Base-by-base conservation (phyloP, 2,888 invertebrate species). In the Halocaridina rubra region DNA sequence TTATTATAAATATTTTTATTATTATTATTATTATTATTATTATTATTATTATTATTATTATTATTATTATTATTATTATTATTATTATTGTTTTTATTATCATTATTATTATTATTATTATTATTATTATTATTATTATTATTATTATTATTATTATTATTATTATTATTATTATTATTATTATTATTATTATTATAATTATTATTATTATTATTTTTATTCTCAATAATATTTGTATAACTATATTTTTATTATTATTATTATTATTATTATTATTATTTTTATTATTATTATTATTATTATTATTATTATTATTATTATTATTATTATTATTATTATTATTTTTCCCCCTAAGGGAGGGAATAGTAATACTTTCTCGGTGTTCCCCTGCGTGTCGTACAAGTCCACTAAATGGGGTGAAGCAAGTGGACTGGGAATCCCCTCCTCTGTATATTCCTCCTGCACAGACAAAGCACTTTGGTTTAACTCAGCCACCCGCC, bases 101-200 rank as follows among this genome's bases (percentile, higher is more conserved):
- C n/a, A n/a, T n/a, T n/a, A n/a, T n/a, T 61, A 61, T 61, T 61
- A 61, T 61, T 61, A 61, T 61, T n/a, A 61, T 61, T 61, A 61
- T 61, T 61, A 61, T 61, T 61, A 61, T 61, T 61, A 61, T 61
- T 61, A 61, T 61, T 61, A 61, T 61, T 61, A 61, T 61, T n/a
- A 61, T 61, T 5, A 10, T 61, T 61, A 61, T 61, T 61, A 61
- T 61, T 61, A 61, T 61, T 61, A 61, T 10, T 61, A 61, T 61
- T 61, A 61, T 61, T 61, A 61, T 61, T 61, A 61, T 61, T 61
- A 61, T 61, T 61, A 61, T 10, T 61, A 61, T 61, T 61, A 61
- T 61, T 61, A 61, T 61, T 61, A 61, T 61, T n/a, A 61, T 61
- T 61, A 61, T 61, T 61, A 61, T 61, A 19, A 61, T 61, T 61